Base-by-base conservation (phyloP, 2,113 vertebrate species). In the Clupea harengus region DNA sequence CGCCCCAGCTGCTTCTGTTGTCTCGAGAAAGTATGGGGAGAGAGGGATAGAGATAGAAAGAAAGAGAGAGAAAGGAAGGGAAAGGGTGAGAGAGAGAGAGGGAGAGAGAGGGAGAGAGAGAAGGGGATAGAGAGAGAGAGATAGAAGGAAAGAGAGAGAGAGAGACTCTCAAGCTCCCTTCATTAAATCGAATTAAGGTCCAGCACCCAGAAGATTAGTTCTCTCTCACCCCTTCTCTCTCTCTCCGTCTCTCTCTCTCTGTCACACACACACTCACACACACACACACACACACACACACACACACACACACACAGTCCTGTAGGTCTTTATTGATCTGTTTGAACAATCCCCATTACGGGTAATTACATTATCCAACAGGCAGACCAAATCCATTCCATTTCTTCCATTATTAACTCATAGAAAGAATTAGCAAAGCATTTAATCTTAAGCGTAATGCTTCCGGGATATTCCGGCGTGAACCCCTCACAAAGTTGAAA, bases 331-430 rank as follows among this genome's bases (percentile, higher is more conserved):
- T 90, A 91, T 92, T 92, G 93, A 94, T 93, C 93, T 91, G 90
- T 92, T 91, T 92, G 91, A 93, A 90, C 91, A 90, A 93, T 92
- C 91, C 92, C 91, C 90, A 91, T 95, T 93, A 93, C 84, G 89
- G 90, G 86, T 88, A 93, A 92, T 93, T 92, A 93, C 89, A 90
- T 90, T 92, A 89, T 92, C 92, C 89, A 85, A 87, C 81, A 90
- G 89, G 90, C 89, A 39, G 91, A 89, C 88, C 88, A 93, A 95
- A 94, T 93, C 92, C 91, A 91, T 93, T 92, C 89, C 83, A 90
- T 89, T 92, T 88, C 91, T 92, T 93, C 91, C 67, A 91, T 91
- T 91, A 89, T 87, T 87, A 84, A 84, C 89, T 89, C 93, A 92
- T 91, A 92, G 91, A 88, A 32, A 83, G 80, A 86, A 92, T 88